Evolutionary conservation across 2,888 invertebrate genomes (phyloP).

Genomic region (Dolichomitus sp.): DNA sequence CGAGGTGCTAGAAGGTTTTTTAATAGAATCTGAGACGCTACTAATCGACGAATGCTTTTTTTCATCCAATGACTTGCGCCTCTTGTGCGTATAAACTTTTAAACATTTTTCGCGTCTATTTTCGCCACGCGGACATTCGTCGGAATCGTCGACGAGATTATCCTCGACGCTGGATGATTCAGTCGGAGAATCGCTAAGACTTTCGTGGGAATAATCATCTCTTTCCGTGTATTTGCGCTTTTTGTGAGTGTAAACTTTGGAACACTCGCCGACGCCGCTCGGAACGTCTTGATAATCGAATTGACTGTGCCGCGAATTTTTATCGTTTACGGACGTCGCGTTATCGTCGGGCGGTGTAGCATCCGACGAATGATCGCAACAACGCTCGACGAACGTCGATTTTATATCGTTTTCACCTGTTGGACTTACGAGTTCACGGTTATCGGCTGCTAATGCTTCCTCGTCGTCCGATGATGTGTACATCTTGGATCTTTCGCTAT

Average conservation of each 20-base stretch:
- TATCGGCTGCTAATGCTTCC: background rate
- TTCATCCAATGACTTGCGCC: conserved; percentile 76
- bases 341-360: conserved; percentile 23
- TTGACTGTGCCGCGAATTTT: conserved; percentile 48
- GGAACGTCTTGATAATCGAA: conserved; percentile 67
- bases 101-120: conserved; percentile 79
- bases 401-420: conserved; percentile 58
- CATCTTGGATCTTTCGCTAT: conserved; percentile 39
- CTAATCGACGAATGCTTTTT: conserved; percentile 58
- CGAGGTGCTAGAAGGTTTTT: conserved; percentile 73
- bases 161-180: conserved; percentile 38
- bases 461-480: conserved; percentile 45
- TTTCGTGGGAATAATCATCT: conserved; percentile 35
- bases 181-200: conserved; percentile 8
- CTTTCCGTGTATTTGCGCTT: conserved; percentile 76
- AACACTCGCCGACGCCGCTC: conserved; percentile 79
- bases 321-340: conserved; percentile 57
- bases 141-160: background rate
- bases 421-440: conserved; percentile 18
- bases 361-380: conserved; percentile 76
- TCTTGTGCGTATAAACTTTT: conserved; percentile 83
- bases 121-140: background rate
- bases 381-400: conserved; percentile 76
- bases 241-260: conserved; percentile 83
- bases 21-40: conserved; percentile 25